Evolutionary conservation across 92 coral and sea anemone genomes (phyloP), one percentile per base, ranked within the genome.

Genomic region (Ricordea florida): DNA sequence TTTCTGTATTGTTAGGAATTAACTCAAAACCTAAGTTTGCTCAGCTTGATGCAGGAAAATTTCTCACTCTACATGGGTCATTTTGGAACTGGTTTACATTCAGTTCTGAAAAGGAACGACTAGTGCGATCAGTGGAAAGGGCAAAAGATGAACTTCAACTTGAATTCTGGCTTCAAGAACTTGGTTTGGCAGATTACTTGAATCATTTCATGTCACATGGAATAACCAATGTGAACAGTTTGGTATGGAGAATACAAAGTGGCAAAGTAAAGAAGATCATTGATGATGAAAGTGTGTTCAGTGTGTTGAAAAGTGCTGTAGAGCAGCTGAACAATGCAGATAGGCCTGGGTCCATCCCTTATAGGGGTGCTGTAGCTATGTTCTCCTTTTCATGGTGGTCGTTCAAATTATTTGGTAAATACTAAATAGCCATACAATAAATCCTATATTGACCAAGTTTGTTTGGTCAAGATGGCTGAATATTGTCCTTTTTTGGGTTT

Each of bases 21-120:
- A 58, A 24, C 40, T 60, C 89, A 29, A 75, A 63, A 42, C 60
- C 68, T 21, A 81, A 37, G 26, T 90, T 90, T 82, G 89, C 90
- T 10, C 44, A 67, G 20, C 79, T 90, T 74, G 82, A 86, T 53
- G 64, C 74, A 27, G 27, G 61, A 22, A 82, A 37, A 57, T 90
- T 90, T 57, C 55, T 90, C 16, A 48, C 63, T 29, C 75, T 60
- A 25, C 81, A 90, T 30, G 75, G 73, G 4, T 84, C 89, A 21
- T 76, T 72, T 58, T 76, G 84, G 84, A 69, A 60, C 32, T 47
- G 76, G 67, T 84, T 84, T 30, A 42, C 51, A 2, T 67, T 85
- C 35, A 66, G 11, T 44, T 14, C 88, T 31, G 66, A 56, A 32
- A 51, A 65, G 48, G 56, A 60, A 62, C 26, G 52, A 69, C 55